Conservation (phyloP, 2,888 invertebrate species). For the Xestobium rufovillosum region DNA sequence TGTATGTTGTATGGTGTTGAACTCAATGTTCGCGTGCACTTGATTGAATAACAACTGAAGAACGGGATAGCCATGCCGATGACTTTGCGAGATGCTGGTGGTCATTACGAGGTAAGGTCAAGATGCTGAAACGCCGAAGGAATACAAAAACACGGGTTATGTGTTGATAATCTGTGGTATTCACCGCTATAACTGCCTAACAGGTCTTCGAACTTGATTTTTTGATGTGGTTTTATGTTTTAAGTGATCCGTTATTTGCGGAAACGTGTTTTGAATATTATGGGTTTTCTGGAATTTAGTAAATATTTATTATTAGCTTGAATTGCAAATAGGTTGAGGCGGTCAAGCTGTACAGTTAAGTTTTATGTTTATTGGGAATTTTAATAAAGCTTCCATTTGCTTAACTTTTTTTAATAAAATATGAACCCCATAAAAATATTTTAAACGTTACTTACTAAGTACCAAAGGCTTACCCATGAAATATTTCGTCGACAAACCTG, state of each 20-base stretch:
- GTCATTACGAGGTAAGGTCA: conserved; percentile 19
- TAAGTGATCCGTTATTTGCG: conserved; percentile 3
- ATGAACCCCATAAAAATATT: no score
- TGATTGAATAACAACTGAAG: conserved; percentile 13
- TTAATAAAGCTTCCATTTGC: no score
- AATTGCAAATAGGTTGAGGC: no score
- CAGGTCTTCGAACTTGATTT: conserved; percentile 26
- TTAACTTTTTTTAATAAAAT: no score
- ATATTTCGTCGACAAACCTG: no score
- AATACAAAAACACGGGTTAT: conserved; percentile 20
- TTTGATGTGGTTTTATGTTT: conserved; percentile 11
- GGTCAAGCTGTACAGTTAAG: no score
- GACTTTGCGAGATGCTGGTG: conserved; percentile 13
- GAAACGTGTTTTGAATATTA: no score
- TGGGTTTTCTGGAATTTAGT: no score
- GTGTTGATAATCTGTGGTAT: conserved; percentile 16
- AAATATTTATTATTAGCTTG: no score
- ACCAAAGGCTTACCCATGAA: no score
- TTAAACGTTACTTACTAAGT: no score
- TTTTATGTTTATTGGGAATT: no score
- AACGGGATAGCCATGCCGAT: conserved; percentile 18
- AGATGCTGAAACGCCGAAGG: conserved; percentile 11
- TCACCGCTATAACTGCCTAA: conserved; percentile 15
- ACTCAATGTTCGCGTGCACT: not conserved
- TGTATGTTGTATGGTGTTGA: not conserved